phyloP scores from a whole-genome alignment of 2,888 invertebrate species.

The Ctenicera cuprea region DNA sequence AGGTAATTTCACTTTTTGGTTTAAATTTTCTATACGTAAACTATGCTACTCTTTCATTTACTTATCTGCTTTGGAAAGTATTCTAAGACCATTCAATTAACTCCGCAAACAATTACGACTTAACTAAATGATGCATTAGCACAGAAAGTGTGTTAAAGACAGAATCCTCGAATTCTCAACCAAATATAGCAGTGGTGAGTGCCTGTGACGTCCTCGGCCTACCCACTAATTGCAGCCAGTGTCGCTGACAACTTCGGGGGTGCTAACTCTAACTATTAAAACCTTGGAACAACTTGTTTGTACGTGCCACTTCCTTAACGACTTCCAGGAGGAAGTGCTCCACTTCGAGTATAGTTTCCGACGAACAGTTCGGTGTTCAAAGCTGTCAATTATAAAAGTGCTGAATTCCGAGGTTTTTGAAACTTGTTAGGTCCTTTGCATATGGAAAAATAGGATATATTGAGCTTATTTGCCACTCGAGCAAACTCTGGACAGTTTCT shows the following conservation, averaged over 20 bases:
- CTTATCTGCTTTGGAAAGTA: too few relatives aligned
- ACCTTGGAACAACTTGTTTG: slow-evolving; percentile 51
- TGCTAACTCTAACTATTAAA: slow-evolving; percentile 56
- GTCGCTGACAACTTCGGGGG: slow-evolving; percentile 59
- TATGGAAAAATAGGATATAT: neutral
- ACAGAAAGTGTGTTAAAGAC: slow-evolving; percentile 43
- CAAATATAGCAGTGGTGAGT: slow-evolving; percentile 44
- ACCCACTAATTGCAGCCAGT: slow-evolving; percentile 60
- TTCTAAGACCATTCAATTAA: too few relatives aligned
- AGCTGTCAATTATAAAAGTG: slow-evolving; percentile 42
- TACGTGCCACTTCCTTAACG: slow-evolving; percentile 49
- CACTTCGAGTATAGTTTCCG: slow-evolving; percentile 34
- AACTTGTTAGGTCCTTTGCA: neutral
- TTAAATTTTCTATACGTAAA: too few relatives aligned
- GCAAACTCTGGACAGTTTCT: neutral
- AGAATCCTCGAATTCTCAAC: slow-evolving; percentile 44
- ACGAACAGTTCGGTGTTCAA: neutral
- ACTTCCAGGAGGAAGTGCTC: slow-evolving; percentile 39
- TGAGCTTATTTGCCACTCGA: too few relatives aligned
- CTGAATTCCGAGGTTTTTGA: slow-evolving; percentile 5
- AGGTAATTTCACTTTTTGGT: too few relatives aligned
- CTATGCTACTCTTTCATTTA: too few relatives aligned
- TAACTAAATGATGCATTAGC: slow-evolving; percentile 28
- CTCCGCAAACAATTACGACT: neutral
- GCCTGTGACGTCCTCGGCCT: slow-evolving; percentile 58